Evolutionary conservation across 2,797 vertebrate species (phyloP).

Genomic region (Neosilurus hyrtlii): DNA sequence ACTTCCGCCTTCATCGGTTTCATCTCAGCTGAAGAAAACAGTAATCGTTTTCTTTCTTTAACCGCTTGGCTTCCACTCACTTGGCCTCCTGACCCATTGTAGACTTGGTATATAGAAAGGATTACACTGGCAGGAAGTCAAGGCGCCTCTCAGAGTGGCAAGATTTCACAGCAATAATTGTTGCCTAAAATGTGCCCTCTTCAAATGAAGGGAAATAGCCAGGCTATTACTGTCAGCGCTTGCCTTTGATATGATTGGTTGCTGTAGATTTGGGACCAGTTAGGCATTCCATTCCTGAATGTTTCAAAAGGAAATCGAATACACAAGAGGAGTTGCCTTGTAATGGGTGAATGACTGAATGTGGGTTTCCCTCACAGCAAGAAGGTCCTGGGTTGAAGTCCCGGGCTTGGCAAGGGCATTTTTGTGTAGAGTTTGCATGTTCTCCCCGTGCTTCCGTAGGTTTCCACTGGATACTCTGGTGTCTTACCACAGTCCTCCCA

Average conservation of each 20-base stretch:
- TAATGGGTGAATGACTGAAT: slow-evolving; percentile 17
- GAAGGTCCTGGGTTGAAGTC: too few species aligned
- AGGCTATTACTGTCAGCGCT: slow-evolving; percentile 65
- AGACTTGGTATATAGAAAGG: slow-evolving; percentile 82
- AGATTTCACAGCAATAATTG: slow-evolving; percentile 72
- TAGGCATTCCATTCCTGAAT: slow-evolving; percentile 44
- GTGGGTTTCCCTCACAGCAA: background rate
- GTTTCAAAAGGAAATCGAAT: slow-evolving; percentile 50
- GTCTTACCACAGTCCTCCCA: too few species aligned
- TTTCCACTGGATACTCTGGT: too few species aligned
- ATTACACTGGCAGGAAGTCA: slow-evolving; percentile 78
- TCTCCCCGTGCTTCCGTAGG: too few species aligned
- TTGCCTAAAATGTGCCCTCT: slow-evolving; percentile 74
- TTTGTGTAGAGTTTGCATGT: too few species aligned
- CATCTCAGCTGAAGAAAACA: slow-evolving; percentile 81
- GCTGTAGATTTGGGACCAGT: slow-evolving; percentile 49
- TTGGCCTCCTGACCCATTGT: slow-evolving; percentile 70
- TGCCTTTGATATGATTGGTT: slow-evolving; percentile 63
- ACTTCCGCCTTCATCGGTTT: slow-evolving; percentile 73
- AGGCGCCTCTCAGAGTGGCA: slow-evolving; percentile 74
- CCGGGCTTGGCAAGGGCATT: too few species aligned
- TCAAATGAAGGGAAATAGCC: slow-evolving; percentile 68
- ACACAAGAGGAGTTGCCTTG: slow-evolving; percentile 33
- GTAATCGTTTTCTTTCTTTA: slow-evolving; percentile 83
- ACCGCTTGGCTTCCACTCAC: slow-evolving; percentile 74